phyloP scores from a whole-genome alignment of 2,888 invertebrate genomes.

The Erebia palarica region DNA sequence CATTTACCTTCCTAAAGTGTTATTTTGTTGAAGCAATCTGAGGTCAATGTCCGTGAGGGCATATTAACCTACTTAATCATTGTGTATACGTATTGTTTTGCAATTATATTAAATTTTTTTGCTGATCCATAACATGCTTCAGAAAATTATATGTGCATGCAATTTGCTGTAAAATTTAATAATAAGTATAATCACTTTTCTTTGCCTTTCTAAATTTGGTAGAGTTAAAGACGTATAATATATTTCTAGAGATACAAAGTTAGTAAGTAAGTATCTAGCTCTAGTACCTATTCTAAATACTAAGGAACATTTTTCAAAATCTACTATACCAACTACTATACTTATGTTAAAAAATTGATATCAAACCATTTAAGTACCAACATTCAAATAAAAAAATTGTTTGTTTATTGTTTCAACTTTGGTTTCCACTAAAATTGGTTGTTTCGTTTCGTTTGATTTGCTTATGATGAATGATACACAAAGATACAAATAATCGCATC shows the following conservation, averaged over 20 bases:
- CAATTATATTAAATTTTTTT: constrained; percentile 50
- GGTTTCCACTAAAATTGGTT: no score
- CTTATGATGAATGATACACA: no score
- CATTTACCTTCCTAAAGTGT: background rate
- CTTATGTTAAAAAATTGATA: no score
- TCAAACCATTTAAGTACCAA: no score
- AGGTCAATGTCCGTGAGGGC: constrained; percentile 62
- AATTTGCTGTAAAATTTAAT: background rate
- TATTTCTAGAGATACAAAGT: background rate
- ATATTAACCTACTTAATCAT: constrained; percentile 64
- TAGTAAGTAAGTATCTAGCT: no score
- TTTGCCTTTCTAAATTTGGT: background rate
- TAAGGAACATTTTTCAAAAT: no score
- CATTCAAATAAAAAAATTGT: no score
- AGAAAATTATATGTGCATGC: background rate
- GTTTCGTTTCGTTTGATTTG: no score
- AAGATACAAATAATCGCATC: no score
- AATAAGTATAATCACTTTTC: background rate
- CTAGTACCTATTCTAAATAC: no score
- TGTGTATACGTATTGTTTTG: constrained; percentile 50
- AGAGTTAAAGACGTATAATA: background rate
- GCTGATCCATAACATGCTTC: constrained; percentile 31
- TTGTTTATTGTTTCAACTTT: no score
- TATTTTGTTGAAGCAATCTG: constrained; percentile 25
- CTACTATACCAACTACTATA: no score